Evolutionary conservation across 2,888 invertebrate species (phyloP).

Genomic region (Heteropelma amictum): DNA sequence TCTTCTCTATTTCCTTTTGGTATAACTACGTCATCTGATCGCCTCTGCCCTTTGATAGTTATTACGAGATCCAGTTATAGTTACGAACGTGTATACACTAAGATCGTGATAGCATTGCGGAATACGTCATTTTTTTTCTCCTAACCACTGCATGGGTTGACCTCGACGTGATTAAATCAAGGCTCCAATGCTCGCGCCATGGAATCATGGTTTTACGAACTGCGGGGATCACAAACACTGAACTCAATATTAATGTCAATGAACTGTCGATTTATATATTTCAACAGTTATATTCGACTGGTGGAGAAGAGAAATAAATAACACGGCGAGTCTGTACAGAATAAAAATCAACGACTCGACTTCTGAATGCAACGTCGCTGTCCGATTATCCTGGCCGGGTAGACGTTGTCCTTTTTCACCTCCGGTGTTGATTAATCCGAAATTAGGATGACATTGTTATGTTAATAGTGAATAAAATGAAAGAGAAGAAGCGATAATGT

Average conservation of each 20-base stretch:
- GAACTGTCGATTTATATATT: no score
- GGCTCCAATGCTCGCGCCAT: neutral
- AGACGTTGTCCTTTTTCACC: conserved; percentile 53
- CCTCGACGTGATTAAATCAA: neutral
- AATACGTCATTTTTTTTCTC: conserved; percentile 22
- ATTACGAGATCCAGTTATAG: conserved; percentile 57
- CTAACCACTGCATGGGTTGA: neutral
- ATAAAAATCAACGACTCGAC: conserved; percentile 1
- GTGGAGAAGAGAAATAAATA: no score
- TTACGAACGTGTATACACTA: conserved; percentile 15
- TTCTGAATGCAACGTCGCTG: neutral
- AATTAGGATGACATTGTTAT: conserved; percentile 76
- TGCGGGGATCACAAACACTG: no score
- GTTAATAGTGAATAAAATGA: conserved; percentile 69
- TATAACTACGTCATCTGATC: conserved; percentile 48
- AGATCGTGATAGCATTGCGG: conserved; percentile 52
- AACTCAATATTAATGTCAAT: no score
- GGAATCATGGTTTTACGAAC: neutral
- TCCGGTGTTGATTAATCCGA: conserved; percentile 73
- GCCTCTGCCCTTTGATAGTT: conserved; percentile 49
- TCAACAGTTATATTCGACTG: no score
- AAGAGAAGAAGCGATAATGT: conserved; percentile 24
- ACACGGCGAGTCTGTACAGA: neutral
- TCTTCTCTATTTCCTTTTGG: conserved; percentile 11
- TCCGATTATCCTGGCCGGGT: neutral